A percentile compares a stretch with the other conserved stretches of the same genome.
Evolutionary conservation across 2,113 vertebrate genomes (phyloP).

Genomic region (Ceuthmochares aereus): DNA sequence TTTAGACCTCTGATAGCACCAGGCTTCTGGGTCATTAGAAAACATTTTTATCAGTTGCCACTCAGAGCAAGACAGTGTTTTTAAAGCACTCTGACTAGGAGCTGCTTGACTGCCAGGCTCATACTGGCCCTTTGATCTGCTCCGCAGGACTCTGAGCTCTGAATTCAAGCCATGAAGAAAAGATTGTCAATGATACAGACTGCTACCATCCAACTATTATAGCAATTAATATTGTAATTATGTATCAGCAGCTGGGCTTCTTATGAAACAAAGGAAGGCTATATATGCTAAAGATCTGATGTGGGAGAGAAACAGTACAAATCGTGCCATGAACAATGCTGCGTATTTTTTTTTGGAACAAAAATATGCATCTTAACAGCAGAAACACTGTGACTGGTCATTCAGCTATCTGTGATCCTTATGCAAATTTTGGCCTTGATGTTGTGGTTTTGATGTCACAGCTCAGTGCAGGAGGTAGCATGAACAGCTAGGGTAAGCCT

Average conservation of each 20-base stretch:
- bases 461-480: neutral
- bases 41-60: constrained; percentile 48
- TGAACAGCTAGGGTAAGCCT: neutral
- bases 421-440: neutral
- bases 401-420: neutral
- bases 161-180: neutral
- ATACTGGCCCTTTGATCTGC: constrained; percentile 27
- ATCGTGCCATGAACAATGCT: neutral
- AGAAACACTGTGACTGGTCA: neutral
- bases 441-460: neutral
- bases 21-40: neutral
- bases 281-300: neutral
- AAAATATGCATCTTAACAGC: neutral
- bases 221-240: neutral
- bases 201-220: neutral
- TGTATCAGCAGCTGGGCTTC: neutral
- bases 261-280: neutral
- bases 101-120: neutral
- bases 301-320: neutral
- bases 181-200: neutral
- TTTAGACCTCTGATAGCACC: constrained; percentile 19
- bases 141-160: neutral
- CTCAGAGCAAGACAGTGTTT: constrained; percentile 24
- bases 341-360: neutral
- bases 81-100: constrained; percentile 13